Conservation (phyloP, 1,140 invertebrate genomes). For the Orchestia grillus region DNA sequence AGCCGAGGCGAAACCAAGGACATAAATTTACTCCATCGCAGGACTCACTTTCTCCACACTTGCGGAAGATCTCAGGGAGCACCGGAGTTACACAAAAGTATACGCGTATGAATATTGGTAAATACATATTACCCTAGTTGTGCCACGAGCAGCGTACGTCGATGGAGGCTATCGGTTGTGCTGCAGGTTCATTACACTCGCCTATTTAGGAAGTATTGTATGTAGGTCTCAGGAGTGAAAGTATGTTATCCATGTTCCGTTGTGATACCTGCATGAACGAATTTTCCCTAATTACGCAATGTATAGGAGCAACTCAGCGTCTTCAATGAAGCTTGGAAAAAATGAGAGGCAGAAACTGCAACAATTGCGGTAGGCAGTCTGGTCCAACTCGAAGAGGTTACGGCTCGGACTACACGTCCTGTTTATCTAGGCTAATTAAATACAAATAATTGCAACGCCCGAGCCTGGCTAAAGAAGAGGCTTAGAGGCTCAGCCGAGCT, state of each 20-base stretch:
- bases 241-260: too few relatives aligned
- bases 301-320: background rate
- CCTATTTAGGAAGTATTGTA: too few relatives aligned
- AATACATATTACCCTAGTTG: too few relatives aligned
- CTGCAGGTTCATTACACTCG: too few relatives aligned
- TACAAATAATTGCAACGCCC: conserved; percentile 6
- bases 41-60: background rate
- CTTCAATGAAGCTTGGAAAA: background rate
- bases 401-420: background rate
- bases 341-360: background rate
- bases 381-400: background rate
- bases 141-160: too few relatives aligned
- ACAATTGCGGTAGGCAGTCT: background rate
- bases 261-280: background rate
- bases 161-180: too few relatives aligned
- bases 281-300: background rate
- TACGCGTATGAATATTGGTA: too few relatives aligned
- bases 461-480: background rate
- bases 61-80: background rate
- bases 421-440: conserved; percentile 21
- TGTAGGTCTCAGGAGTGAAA: too few relatives aligned
- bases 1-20: background rate
- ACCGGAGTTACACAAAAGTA: background rate
- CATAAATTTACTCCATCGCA: background rate
- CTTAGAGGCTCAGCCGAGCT: background rate